These are phyloP conservation scores for Anoplius nigerrimus DNA, from an alignment of 2,888 invertebrate genomes.

Conservation along the genomic window DNA sequence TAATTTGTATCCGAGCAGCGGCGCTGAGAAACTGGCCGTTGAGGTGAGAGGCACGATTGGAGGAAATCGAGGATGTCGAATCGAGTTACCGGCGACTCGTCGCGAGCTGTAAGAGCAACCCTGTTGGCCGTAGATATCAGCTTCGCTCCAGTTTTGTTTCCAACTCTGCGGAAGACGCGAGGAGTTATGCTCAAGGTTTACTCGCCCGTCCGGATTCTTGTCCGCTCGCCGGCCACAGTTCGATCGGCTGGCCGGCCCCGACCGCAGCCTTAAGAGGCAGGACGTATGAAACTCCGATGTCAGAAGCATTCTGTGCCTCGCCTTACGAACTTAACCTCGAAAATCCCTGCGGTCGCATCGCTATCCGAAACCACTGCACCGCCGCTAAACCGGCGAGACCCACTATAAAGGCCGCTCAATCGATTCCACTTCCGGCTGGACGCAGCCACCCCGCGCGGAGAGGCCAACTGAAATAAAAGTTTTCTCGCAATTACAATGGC, in stretches of 20 bases:
- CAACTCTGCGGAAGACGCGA: slow-evolving; percentile 30
- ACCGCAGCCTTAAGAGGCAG: slow-evolving; percentile 1
- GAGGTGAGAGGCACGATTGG: no score
- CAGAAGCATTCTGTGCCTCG: slow-evolving; percentile 38
- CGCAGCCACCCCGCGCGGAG: no score
- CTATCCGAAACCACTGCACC: slow-evolving; percentile 27
- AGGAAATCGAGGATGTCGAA: no score
- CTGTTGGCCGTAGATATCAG: background rate
- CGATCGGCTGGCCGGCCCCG: slow-evolving; percentile 34
- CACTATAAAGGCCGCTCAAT: no score
- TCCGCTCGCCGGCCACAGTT: slow-evolving; percentile 36
- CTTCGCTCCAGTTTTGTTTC: slow-evolving; percentile 22
- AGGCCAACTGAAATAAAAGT: no score
- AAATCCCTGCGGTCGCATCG: slow-evolving; percentile 24
- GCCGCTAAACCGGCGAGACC: slow-evolving; percentile 11
- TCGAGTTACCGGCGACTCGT: no score
- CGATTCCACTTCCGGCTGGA: no score
- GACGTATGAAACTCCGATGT: slow-evolving; percentile 37
- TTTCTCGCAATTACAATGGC: no score
- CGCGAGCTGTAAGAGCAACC: no score
- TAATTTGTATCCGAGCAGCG: no score
- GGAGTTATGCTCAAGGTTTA: slow-evolving; percentile 40
- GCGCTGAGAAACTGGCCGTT: no score
- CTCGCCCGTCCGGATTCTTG: slow-evolving; percentile 26
- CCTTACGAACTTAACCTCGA: slow-evolving; percentile 34